These are phyloP conservation scores for Diloba caeruleocephala DNA, from an alignment of 2,888 invertebrate species.

Conservation along the genomic window DNA sequence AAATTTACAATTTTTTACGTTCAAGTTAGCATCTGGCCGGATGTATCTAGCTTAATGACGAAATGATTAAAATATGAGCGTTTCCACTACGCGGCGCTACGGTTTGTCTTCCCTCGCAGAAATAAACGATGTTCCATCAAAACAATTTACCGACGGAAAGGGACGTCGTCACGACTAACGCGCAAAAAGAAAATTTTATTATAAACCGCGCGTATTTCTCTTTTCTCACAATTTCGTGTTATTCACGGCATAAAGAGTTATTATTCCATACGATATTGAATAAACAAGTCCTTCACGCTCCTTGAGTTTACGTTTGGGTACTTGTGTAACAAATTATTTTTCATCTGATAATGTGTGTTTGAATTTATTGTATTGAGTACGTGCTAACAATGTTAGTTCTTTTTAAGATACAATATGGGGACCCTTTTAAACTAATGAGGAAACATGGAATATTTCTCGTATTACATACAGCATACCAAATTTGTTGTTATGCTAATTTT, in stretches of 20 bases:
- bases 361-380: constrained; percentile 32
- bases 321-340: constrained; percentile 37
- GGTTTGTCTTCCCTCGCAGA: constrained; percentile 62
- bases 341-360: constrained; percentile 26
- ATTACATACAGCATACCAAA: no score
- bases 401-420: constrained; percentile 20
- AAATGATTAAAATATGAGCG: constrained; percentile 72
- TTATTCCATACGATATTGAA: constrained; percentile 59
- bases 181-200: constrained; percentile 64
- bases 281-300: constrained; percentile 51
- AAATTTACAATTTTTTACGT: constrained; percentile 20
- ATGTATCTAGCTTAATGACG: constrained; percentile 59
- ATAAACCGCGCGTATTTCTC: constrained; percentile 55
- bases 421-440: constrained; percentile 32
- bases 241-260: constrained; percentile 64
- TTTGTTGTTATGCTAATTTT: no score
- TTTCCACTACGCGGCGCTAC: constrained; percentile 50
- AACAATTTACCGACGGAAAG: constrained; percentile 64
- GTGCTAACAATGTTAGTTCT: constrained; percentile 33
- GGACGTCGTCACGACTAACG: constrained; percentile 61
- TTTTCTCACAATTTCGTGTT: constrained; percentile 59
- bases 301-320: constrained; percentile 38
- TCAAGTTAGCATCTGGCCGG: constrained; percentile 22
- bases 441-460: no score
- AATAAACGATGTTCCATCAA: constrained; percentile 67